These are phyloP conservation scores for Argopecten irradians DNA, from an alignment of 1,140 invertebrate genomes.

Conservation along the genomic window DNA sequence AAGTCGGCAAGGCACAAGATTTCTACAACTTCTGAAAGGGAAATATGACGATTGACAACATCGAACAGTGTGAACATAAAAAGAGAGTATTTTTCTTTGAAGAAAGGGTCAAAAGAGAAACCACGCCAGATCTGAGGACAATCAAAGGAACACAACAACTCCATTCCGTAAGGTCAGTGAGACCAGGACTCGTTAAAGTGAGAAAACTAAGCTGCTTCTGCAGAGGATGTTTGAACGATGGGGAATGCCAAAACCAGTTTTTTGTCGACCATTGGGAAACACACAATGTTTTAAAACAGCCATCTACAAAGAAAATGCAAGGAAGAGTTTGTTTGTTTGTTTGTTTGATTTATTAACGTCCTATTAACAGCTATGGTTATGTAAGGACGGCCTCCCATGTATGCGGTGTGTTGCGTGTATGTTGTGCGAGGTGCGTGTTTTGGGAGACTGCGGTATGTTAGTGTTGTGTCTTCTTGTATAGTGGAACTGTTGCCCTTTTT, in stretches of 20 bases:
- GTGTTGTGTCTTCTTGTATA: no score
- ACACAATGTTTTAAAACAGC: not conserved
- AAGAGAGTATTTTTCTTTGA: not conserved
- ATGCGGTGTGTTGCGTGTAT: no score
- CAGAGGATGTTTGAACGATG: not conserved
- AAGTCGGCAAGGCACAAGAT: not conserved
- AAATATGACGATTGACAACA: not conserved
- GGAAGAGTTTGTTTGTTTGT: no score
- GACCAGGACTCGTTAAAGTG: not conserved
- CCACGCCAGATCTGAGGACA: not conserved
- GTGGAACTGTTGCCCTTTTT: no score
- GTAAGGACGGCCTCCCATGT: no score
- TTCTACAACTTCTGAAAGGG: conserved; percentile 7
- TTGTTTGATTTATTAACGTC: no score
- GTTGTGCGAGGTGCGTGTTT: no score
- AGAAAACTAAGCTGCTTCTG: not conserved
- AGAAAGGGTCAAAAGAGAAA: not conserved
- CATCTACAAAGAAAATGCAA: not conserved
- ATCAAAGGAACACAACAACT: not conserved
- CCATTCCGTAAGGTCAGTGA: not conserved
- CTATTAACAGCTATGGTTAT: no score
- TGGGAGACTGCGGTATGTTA: no score
- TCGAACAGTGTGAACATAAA: not conserved
- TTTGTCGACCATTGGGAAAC: not conserved
- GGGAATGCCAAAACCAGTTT: not conserved